Evolutionary conservation across 1,140 invertebrate genomes (phyloP).

Genomic region (Xylocopa sonorina): DNA sequence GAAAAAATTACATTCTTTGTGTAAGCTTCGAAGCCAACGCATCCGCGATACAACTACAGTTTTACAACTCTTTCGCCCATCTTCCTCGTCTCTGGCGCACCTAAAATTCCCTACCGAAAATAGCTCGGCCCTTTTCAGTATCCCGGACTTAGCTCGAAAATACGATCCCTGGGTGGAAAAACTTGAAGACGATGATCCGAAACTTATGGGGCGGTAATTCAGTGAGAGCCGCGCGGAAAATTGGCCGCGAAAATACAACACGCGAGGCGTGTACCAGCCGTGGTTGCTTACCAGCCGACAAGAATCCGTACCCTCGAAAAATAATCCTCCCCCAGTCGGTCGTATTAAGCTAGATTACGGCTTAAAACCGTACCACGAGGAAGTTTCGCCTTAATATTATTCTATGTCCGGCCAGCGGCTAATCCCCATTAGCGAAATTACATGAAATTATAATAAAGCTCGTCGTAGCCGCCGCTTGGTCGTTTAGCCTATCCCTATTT

Average conservation of each 20-base stretch:
- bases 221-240: background rate
- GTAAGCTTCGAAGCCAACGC: too few relatives aligned
- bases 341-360: constrained; percentile 58
- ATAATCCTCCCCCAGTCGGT: constrained; percentile 47
- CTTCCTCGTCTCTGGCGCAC: too few relatives aligned
- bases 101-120: too few relatives aligned
- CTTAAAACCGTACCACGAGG: constrained; percentile 40
- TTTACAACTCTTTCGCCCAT: too few relatives aligned
- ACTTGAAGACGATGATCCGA: background rate
- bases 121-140: too few relatives aligned
- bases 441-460: constrained; percentile 60
- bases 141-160: background rate
- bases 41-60: too few relatives aligned
- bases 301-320: constrained; percentile 46
- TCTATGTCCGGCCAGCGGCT: constrained; percentile 52
- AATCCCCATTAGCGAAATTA: constrained; percentile 70
- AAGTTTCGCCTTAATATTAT: constrained; percentile 64
- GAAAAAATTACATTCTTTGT: too few relatives aligned
- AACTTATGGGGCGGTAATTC: constrained; percentile 20
- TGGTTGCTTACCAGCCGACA: background rate
- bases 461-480: background rate
- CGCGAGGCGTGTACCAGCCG: background rate
- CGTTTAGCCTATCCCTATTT: constrained; percentile 19
- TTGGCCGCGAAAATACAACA: constrained; percentile 13
- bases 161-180: background rate